A percentile compares a stretch with the other conserved stretches of the same genome.
Evolutionary conservation across 1,140 invertebrate genomes (phyloP).

Genomic region (Cheumatopsyche charites): DNA sequence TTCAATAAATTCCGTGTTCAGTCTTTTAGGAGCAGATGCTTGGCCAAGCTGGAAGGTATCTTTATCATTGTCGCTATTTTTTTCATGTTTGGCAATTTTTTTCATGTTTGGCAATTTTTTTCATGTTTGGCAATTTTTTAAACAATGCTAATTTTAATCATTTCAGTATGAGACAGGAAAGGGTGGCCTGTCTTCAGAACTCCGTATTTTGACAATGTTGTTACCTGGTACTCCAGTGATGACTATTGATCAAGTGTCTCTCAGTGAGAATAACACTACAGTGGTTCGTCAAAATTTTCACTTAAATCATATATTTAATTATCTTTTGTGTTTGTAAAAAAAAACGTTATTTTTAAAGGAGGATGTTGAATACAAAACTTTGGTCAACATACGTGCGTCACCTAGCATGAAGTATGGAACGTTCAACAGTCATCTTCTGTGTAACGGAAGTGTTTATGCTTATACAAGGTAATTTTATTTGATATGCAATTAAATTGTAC

Average conservation of each 20-base stretch:
- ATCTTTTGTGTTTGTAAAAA: neutral
- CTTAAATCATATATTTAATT: neutral
- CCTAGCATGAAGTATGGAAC: conserved; percentile 65
- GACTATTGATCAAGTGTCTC: conserved; percentile 62
- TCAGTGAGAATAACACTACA: conserved; percentile 50
- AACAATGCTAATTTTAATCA: conserved; percentile 1
- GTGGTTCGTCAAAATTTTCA: conserved; percentile 29
- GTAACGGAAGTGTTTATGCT: conserved; percentile 64
- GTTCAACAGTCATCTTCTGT: conserved; percentile 54
- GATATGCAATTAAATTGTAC: neutral
- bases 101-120: neutral
- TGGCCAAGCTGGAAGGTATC: conserved; percentile 61
- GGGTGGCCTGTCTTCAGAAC: conserved; percentile 50
- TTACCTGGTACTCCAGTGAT: conserved; percentile 76
- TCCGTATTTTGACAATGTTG: conserved; percentile 71
- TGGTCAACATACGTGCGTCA: conserved; percentile 57
- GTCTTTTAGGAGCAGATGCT: conserved; percentile 49
- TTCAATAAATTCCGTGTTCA: conserved; percentile 49
- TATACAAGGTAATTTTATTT: conserved; percentile 63
- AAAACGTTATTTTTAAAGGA: conserved; percentile 27
- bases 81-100: too few species aligned
- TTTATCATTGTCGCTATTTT: neutral
- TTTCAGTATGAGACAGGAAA: conserved; percentile 46
- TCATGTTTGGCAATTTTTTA: neutral
- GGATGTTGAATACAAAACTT: conserved; percentile 49